Base-by-base conservation (phyloP, 2,797 vertebrate genomes). In the Synaphobranchus kaupii region DNA sequence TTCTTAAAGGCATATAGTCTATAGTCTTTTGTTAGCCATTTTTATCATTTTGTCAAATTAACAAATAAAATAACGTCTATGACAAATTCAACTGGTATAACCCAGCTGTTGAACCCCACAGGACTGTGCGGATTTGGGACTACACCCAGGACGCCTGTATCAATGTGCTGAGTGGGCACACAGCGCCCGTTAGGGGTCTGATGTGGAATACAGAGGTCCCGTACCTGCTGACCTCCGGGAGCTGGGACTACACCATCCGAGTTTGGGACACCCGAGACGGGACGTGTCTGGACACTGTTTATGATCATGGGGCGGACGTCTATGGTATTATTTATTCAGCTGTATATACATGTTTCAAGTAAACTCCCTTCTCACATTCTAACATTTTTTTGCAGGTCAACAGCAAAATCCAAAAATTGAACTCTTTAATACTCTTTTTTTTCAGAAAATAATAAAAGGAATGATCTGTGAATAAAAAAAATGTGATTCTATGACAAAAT, bases 161-260 rank as follows among this genome's bases (percentile, higher is more conserved):
- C 93, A 98, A 95, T 86, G 94, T 99, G 85, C 96, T 99, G 84
- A 97, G 95, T 82, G 98, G 98, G 50, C 98, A 99, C 87, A 96
- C 95, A 9, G 97, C 97, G 85, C 98, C 98, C 0, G 98, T 99
- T 63, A 95, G 98, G 89, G 98, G 98, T 54, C 92, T 99, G 50
- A 94, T 98, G 97, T 99, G 98, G 98, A 99, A 98, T 94, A 96
- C 97, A 0, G 98, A 99, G 94, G 96, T 99, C 90, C 98, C 98
- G 0, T 99, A 98, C 88, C 96, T 99, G 7, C 95, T 99, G 31
- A 94, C 98, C 82, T 99, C 95, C 73, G 98, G 98, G 47, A 99
- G 98, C 83, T 99, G 98, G 98, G 98, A 99, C 93, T 98, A 98
- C 85, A 98, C 97, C 22, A 99, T 99, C 91, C 95, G 96, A 89